A percentile compares a stretch with the other conserved stretches of the same genome.
phyloP scores from a whole-genome alignment of 2,797 vertebrate species.

The Dendrocincla tyrannina region DNA sequence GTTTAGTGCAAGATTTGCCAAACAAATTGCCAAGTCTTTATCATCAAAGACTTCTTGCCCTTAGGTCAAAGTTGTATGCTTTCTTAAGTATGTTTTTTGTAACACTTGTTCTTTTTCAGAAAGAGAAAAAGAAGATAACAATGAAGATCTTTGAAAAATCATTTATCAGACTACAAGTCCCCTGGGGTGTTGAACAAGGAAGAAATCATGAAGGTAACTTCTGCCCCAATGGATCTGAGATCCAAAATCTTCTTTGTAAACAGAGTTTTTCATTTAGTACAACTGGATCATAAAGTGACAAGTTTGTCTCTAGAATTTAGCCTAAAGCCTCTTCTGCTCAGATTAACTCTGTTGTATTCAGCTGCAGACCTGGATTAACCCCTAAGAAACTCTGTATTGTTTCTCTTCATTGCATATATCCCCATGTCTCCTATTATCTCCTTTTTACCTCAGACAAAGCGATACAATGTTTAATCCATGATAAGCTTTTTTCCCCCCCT shows the following conservation, averaged over 20 bases:
- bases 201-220: conserved; percentile 68
- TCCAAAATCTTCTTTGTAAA: conserved; percentile 76
- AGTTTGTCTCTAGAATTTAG: conserved; percentile 71
- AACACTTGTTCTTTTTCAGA: conserved; percentile 47
- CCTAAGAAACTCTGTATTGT: conserved; percentile 71
- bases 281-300: conserved; percentile 79
- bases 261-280: conserved; percentile 70
- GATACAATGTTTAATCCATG: conserved; percentile 67
- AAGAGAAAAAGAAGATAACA: conserved; percentile 45
- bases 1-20: neutral
- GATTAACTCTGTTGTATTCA: conserved; percentile 77
- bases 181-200: conserved; percentile 68
- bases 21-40: neutral
- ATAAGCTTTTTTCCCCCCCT: conserved; percentile 62
- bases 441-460: conserved; percentile 71
- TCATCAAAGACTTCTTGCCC: conserved; percentile 43
- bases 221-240: conserved; percentile 70
- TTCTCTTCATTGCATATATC: conserved; percentile 77
- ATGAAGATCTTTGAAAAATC: conserved; percentile 64
- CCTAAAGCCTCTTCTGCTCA: conserved; percentile 62
- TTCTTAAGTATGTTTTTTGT: conserved; percentile 63
- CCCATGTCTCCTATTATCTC: conserved; percentile 75
- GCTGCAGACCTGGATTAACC: conserved; percentile 76
- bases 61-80: conserved; percentile 41
- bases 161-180: conserved; percentile 63